Base-by-base conservation (phyloP, 1,140 invertebrate species). In the Achatina immaculata region DNA sequence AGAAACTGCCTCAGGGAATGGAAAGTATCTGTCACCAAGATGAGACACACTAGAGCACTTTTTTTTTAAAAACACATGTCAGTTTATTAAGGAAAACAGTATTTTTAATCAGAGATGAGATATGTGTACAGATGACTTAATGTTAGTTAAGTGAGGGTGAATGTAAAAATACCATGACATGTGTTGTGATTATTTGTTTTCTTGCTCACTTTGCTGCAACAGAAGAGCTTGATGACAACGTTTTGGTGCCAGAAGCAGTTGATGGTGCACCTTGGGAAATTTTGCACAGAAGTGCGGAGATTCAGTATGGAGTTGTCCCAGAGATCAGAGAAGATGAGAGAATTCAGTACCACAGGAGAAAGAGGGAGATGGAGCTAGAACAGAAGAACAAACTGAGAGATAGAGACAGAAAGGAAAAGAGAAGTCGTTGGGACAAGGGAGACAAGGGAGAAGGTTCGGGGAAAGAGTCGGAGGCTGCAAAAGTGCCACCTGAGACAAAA, bases 301-400 rank as follows among this genome's bases (percentile, higher is more conserved):
- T 51, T 38, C 45, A 28, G 6, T 80, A 80, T 80, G 78, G 72
- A 43, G 40, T 24, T 34, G 68, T 80, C 19, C 78, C 78, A 36
- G 42, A 43, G 2, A 80, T 80, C 31, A 43, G 72, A 38, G 48
- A 71, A 72, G 78, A 80, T 80, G 68, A 72, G 24, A 78, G 11
- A 19, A 45, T 78, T 28, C 58, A 66, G 38, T 78, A 78, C 43
- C 62, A 38, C 3, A 68, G 68, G 42, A 3, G 65, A 16, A 78
- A 78, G 31, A 34, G 62, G 28, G 76, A 78, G 3, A 45, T 78
- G 62, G 76, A 68, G 34, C 42, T 68, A 9, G 58, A 66, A 38
- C 21, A 78, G 28, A 76, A 62, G 42, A 76, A 62, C 31, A 73
- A 28, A 48, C 40, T 34, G 14, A 73, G 31, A 34, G 31, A 68